Base-by-base conservation (phyloP, 2,113 vertebrate species). In the Nerophis ophidion region DNA sequence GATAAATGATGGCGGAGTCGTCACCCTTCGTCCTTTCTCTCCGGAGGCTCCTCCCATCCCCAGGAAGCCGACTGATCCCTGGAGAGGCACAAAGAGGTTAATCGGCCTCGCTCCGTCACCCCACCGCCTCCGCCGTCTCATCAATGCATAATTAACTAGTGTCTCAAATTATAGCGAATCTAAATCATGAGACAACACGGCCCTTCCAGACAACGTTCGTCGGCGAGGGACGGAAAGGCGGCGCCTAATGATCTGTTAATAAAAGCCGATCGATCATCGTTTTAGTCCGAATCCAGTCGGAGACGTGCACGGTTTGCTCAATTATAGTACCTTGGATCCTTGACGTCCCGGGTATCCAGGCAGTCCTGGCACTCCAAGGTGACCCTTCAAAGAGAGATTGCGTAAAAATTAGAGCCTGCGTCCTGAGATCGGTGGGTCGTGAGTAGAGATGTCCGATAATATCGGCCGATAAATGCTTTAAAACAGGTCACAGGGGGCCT, bases 21-120 rank as follows among this genome's bases (percentile, higher is more conserved):
- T 93, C 77, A 97, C 95, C 90, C 93, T 87, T 82, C 91, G 93
- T 78, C 95, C 94, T 81, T 97, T 97, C 61, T 96, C 94, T 83
- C 94, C 95, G 0, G 55, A 34, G 48, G 89, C 68, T 15, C 94
- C 94, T 2, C 80, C 42, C 7, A 77, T 51, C 56, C 94, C 94
- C 0, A 81, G 82, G 82, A 96, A 96, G 64, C 95, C 95, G 9
- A 73, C 36, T 5, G 93, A 92, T 71, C 95, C 95, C 95, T 97
- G 81, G 48, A 76, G 83, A 79, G 61, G 75, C 67, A 75, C 49
- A 48, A 53, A 68, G 79, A 83, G 75, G 87, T 81, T 86, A 84
- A 87, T 87, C 74, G 84, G 68, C 81, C 66, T 81, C 69, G 66
- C 72, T 85, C 82, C 59, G 75, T 84, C 80, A 83, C 3, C 70